A percentile compares a stretch with the other conserved stretches of the same genome.
Evolutionary conservation across 2,888 invertebrate species (phyloP).

Genomic region (Ichneumoninae sp.): DNA sequence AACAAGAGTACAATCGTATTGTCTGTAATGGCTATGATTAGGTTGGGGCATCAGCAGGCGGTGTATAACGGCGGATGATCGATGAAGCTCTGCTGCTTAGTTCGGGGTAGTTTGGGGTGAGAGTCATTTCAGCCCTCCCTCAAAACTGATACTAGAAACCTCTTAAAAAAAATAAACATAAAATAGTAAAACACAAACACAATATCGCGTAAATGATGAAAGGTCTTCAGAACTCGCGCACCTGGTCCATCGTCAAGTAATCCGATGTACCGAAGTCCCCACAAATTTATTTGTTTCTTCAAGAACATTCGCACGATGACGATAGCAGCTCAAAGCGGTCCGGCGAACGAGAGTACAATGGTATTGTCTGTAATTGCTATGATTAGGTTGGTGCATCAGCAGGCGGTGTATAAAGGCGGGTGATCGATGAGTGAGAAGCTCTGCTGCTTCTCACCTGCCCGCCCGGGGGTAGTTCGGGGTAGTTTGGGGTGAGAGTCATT

Average conservation of each 20-base stretch:
- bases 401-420: constrained; percentile 20
- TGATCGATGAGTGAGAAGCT: constrained; percentile 24
- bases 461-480: not conserved
- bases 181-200: too few species aligned
- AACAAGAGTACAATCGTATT: constrained; percentile 9
- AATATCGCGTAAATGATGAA: not conserved
- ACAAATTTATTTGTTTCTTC: not conserved
- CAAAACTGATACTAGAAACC: too few species aligned
- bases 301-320: not conserved
- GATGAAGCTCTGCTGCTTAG: constrained; percentile 31
- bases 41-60: constrained; percentile 34
- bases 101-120: constrained; percentile 2
- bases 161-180: too few species aligned
- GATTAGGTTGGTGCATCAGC: constrained; percentile 50
- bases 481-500: constrained; percentile 23
- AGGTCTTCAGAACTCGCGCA: not conserved
- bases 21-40: constrained; percentile 52
- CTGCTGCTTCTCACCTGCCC: constrained; percentile 29
- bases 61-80: constrained; percentile 23
- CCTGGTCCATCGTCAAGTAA: not conserved
- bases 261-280: not conserved
- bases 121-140: constrained; percentile 45
- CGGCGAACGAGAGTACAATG: not conserved
- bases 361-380: constrained; percentile 45
- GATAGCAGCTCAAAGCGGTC: not conserved